Base-by-base conservation (phyloP, 2,797 vertebrate species). In the Crypturellus tataupa region DNA sequence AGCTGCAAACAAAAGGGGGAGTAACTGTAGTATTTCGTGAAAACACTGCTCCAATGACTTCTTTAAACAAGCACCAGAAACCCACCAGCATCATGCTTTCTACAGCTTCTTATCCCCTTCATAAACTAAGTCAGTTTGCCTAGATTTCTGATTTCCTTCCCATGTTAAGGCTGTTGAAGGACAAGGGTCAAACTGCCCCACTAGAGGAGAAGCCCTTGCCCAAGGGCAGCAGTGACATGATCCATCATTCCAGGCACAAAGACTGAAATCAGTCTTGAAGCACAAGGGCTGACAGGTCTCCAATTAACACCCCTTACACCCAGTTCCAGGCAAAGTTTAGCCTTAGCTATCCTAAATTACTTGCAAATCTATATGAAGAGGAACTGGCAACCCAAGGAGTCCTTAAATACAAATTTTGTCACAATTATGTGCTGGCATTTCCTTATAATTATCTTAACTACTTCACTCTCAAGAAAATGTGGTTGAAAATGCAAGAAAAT, bases 401-500 rank as follows among this genome's bases (percentile, higher is more conserved):
- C 51, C 35, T 88, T 91, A 90, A 89, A 70, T 37, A 68, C 16
- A 67, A 53, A 72, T 81, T 87, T 2, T 84, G 47, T 77, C 87
- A 91, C 49, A 93, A 88, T 89, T 93, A 93, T 6, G 39, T 60
- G 63, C 59, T 86, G 63, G 56, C 39, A 49, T 93, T 93, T 90
- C 87, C 72, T 94, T 75, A 25, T 76, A 92, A 95, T 94, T 94
- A 79, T 70, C 47, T 84, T 94, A 94, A 95, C 82, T 84, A 77
- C 77, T 88, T 91, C 63, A 73, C 29, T 87, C 90, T 94, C 70
- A 73, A 85, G 82, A 62, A 95, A 91, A 86, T 25, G 35, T 76
- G 24, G 89, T 64, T 80, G 90, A 92, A 95, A 94, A 93, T 60
- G 85, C 33, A 87, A 64, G 80, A 91, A 87, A 92, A 95, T 91